Evolutionary conservation across 2,797 vertebrate genomes (phyloP).

Genomic region (Scolopax rusticola): DNA sequence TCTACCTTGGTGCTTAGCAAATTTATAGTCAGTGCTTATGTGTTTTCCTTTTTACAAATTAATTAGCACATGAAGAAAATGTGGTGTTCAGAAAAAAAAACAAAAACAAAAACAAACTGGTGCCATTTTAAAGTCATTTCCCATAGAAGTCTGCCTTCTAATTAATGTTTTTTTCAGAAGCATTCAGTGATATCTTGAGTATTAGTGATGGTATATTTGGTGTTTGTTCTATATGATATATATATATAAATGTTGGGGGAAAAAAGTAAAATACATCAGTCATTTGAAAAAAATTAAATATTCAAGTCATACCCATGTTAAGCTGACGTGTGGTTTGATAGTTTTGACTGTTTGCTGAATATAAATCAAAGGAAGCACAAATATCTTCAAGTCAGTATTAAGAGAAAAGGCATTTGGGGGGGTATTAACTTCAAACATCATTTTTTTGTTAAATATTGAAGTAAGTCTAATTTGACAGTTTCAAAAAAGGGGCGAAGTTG

Average conservation of each 20-base stretch:
- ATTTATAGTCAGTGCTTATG: constrained; percentile 77
- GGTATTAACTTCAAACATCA: constrained; percentile 56
- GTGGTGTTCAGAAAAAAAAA: constrained; percentile 68
- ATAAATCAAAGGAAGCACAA: constrained; percentile 79
- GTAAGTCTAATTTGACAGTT: constrained; percentile 79
- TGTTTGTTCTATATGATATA: constrained; percentile 79
- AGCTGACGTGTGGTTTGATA: constrained; percentile 78
- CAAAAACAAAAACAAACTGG: constrained; percentile 38
- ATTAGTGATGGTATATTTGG: constrained; percentile 83
- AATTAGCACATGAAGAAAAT: constrained; percentile 73
- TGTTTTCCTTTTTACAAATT: constrained; percentile 75
- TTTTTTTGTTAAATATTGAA: constrained; percentile 71
- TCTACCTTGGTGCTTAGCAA: constrained; percentile 80
- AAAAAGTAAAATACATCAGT: constrained; percentile 65
- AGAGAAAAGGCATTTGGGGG: constrained; percentile 61
- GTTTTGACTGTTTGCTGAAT: constrained; percentile 81
- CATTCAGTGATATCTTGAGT: constrained; percentile 82
- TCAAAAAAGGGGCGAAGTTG: constrained; percentile 71
- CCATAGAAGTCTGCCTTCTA: constrained; percentile 81
- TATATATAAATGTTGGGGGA: constrained; percentile 73
- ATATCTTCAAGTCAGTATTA: constrained; percentile 76
- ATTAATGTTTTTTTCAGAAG: constrained; percentile 77
- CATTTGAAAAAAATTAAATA: constrained; percentile 74
- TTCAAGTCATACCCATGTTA: constrained; percentile 79
- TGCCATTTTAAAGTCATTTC: constrained; percentile 79